Conservation (phyloP, 2,797 vertebrate genomes). For the Lagodon rhomboides region DNA sequence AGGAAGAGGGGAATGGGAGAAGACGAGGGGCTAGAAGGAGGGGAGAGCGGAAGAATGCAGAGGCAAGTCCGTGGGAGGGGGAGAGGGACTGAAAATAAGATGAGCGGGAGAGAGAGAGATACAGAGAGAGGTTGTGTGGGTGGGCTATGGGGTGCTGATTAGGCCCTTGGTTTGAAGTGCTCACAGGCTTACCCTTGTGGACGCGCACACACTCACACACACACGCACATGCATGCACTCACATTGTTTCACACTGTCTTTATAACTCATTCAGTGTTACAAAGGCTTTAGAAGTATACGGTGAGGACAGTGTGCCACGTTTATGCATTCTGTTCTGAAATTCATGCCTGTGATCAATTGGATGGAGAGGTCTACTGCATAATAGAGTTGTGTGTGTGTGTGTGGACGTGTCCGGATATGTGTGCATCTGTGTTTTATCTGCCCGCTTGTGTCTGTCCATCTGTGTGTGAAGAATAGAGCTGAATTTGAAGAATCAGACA, state of each 20-base stretch:
- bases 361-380: constrained; percentile 65
- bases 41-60: constrained; percentile 43
- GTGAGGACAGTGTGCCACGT: constrained; percentile 59
- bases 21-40: constrained; percentile 4
- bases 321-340: constrained; percentile 78
- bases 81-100: constrained; percentile 62
- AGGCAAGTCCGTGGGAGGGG: constrained; percentile 50
- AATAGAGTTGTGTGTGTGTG: constrained; percentile 50
- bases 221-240: constrained; percentile 14
- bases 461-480: constrained; percentile 41
- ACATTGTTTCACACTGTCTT: constrained; percentile 52
- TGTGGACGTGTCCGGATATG: not conserved
- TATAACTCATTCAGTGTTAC: constrained; percentile 67
- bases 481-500: constrained; percentile 48
- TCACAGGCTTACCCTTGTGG: constrained; percentile 64
- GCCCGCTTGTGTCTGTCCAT: constrained; percentile 39
- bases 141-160: constrained; percentile 81
- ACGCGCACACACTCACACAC: constrained; percentile 34
- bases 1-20: constrained; percentile 32
- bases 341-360: constrained; percentile 73
- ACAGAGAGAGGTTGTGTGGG: constrained; percentile 73
- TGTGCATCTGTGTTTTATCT: constrained; percentile 44
- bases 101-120: constrained; percentile 57
- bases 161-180: constrained; percentile 79
- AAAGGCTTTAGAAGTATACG: constrained; percentile 67